Evolutionary conservation across 37 sponge, comb jelly and placozoan species (phyloP), one percentile per base, ranked within the genome.

Genomic region (Cliona cf. orientalis): DNA sequence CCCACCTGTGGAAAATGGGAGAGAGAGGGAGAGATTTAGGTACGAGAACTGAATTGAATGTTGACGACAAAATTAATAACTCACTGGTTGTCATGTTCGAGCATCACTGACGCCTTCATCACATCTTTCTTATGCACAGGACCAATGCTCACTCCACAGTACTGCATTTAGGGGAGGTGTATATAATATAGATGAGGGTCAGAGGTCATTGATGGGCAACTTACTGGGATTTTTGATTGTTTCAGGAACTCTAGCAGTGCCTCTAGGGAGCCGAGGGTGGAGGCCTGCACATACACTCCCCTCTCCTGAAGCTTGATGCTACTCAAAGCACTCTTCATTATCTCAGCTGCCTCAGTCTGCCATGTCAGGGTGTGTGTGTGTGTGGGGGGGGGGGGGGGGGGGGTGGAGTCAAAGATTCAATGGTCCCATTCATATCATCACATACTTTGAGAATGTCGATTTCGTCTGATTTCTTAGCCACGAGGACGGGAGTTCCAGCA

Each of bases 111-210:
- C 0, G 93, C 86, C 62, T 89, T 96, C 95, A 96, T 96, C 28
- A 99, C 93, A 82, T 99, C 99, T 72, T 88, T 94, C 91, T 97
- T 99, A 87, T 99, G 99, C 7, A 99, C 93, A 25, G 99, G 99
- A 22, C 99, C 99, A 84, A 96, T 93, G 71, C 79, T 93, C 22
- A 96, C 86, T 1, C 91, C 97, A 82, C 70, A 71, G 44, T 95
- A 95, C 95, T 95, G 75, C 33, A 45, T 29, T 46, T n/a, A n/a
- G 11, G 46, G 2, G 25, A 42, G 38, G 44, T 22, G 5, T 2
- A 55, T 4, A 35, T 21, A 56, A 61, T 22, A 61, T 17, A 49
- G 17, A 19, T 49, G 17, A 19, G 55, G 17, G 17, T 49, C 55
- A 19, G 55, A 19, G 11, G 17, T 49, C 11, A 11, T 19, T 49